phyloP scores from a whole-genome alignment of 2,888 invertebrate species.

The Dynastes hyllus region DNA sequence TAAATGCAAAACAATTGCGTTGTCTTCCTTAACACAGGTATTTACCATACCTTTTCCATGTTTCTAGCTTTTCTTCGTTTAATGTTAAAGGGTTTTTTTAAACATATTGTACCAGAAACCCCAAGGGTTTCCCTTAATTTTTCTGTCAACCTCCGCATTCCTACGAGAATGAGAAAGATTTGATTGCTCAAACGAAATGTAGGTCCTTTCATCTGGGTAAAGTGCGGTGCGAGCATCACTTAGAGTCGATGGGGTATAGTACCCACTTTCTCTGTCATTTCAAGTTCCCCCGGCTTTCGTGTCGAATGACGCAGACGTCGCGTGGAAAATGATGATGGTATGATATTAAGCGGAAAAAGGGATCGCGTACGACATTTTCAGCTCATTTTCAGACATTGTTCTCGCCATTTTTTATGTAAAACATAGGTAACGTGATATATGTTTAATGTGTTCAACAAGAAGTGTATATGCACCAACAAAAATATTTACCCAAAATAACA shows the following conservation, averaged over 20 bases:
- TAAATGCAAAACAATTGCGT: no score
- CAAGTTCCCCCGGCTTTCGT: background rate
- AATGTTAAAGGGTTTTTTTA: no score
- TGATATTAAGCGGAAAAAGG: background rate
- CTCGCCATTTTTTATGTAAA: no score
- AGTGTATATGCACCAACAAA: no score
- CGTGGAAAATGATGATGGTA: background rate
- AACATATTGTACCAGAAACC: background rate
- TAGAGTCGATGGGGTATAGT: background rate
- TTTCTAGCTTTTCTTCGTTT: no score
- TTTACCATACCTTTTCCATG: no score
- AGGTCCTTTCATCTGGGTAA: background rate
- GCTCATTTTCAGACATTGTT: no score
- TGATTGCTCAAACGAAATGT: background rate
- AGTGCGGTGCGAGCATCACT: conserved; percentile 6
- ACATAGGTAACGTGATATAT: no score
- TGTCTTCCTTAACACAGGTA: no score
- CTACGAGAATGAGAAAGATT: background rate
- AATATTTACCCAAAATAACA: no score
- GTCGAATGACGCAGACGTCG: background rate
- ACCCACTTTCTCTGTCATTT: background rate
- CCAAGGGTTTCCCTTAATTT: background rate
- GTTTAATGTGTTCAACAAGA: no score
- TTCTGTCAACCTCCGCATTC: background rate
- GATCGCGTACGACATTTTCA: no score